Base-by-base conservation (phyloP, 2,797 vertebrate species). In the Pseudochaenichthys georgianus region DNA sequence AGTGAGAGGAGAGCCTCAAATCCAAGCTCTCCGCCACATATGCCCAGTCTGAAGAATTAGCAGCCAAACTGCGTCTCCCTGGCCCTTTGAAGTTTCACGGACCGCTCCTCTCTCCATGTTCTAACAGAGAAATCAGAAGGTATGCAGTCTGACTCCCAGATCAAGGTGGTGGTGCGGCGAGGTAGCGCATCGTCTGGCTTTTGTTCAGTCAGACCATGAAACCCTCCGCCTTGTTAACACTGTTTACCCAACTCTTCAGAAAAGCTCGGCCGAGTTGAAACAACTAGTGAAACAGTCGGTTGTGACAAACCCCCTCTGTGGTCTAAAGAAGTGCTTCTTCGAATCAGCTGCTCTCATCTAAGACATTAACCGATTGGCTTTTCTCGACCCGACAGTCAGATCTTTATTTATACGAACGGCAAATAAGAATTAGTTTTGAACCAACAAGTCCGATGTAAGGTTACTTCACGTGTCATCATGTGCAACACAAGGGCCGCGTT, bases 1-100 rank as follows among this genome's bases (percentile, higher is more conserved):
- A 96, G 96, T 97, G 89, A 89, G 89, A 90, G 90, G 90, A 94
- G 93, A 93, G 92, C 94, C 94, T 94, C 94, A 95, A 95, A 95
- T 95, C 94, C 94, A 85, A 93, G 92, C 87, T 92, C 88, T 85
- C 84, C 78, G 91, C 90, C 92, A 94, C 92, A 93, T 91, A 77
- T 93, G 94, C 93, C 93, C 92, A 86, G 95, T 93, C 92, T 81
- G 91, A 94, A 94, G 94, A 92, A 94, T 95, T 95, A 96, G 95
- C 95, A 95, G 94, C 94, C 88, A 87, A 21, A 21, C 21, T 87
- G 88, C 90, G 90, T 92, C 87, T 85, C 82, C 77, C 78, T 83
- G 84, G 78, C 77, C 81, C 94, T 97, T 97, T 97, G 95, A 97
- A 95, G 95, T 96, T 88, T 41, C 50, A 77, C 70, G 72, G 75